Evolutionary conservation across 2,797 vertebrate species (phyloP), one percentile per base, ranked within the genome.

Genomic region (Threskiornis aethiopicus): DNA sequence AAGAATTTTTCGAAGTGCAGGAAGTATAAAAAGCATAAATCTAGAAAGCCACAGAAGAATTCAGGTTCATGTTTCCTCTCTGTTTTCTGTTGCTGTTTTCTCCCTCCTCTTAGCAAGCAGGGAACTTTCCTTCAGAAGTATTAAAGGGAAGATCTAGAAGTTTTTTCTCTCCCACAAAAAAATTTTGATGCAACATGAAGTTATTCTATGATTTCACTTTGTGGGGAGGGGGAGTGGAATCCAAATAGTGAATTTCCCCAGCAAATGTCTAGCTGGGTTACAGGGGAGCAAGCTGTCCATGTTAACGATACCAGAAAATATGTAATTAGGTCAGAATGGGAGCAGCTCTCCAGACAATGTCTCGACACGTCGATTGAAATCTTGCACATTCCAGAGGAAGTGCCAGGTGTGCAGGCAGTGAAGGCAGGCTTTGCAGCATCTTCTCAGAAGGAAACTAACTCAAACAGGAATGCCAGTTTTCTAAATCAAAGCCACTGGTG

Each of bases 321-420:
- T 25, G 62, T 92, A 91, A 91, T 90, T 92, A 95, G 91, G 72
- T 88, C 87, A 93, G 87, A 83, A 77, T 0, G 8, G 88, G 67
- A 94, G 87, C 81, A 96, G 84, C 52, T 90, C 61, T 94, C 67
- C 84, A 88, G 89, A 55, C 35, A 28, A 62, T 91, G 89, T 88
- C 93, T 91, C 35, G 5, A 96, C 95, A 96, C 0, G 87, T 67
- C 2, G 17, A 22, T 9, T 47, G 87, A 95, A 57, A 33, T 69
- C 83, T 82, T 72, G 79, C 42, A 17, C 85, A 81, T 96, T 96
- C 94, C 96, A 90, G 22, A 58, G 85, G 65, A 69, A 76, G 72
- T 82, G 28, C 91, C 93, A 96, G 89, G 87, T 95, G 85, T 91
- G 72, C 91, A 89, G 91, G 72, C 59, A 79, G 59, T 3, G 8